Base-by-base conservation (phyloP, 2,797 vertebrate species). In the Urosaurus nigricauda region DNA sequence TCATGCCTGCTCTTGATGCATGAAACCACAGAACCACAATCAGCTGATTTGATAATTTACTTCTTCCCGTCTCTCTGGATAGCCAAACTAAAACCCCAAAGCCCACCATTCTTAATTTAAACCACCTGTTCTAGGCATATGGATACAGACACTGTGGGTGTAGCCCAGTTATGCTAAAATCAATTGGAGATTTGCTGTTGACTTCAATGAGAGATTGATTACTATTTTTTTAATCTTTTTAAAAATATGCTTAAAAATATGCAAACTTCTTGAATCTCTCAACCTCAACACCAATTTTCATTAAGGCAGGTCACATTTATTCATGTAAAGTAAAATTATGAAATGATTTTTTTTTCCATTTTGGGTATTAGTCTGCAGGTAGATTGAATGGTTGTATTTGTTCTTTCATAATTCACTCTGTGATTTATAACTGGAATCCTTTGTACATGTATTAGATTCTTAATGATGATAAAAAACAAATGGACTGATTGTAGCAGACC, bases 21-120 rank as follows among this genome's bases (percentile, higher is more conserved):
- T 93, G 79, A 93, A 94, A 94, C 87, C 1, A 0, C 88, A 89
- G 90, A 96, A 92, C n/a, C 93, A 92, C 73, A 92, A 89, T 85
- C 88, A 86, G 87, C 90, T 93, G 83, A 90, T 56, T 85, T 86
- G 71, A 91, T 80, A 16, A 65, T 93, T 91, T 95, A 87, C 93
- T 95, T 95, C 90, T 94, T 95, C 51, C 75, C 40, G 73, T 29
- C 65, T 90, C 85, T 84, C 74, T 81, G 53, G 87, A 86, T 37
- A 93, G 88, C 17, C 89, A 91, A 80, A 82, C 5, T 77, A 74
- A 92, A 63, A 89, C 90, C 58, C 1, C 75, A 53, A 89, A 82
- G 47, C 88, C 21, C 70, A 89, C 60, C 14, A 68, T 82, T 88
- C 51, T 35, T 88, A 82, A 91, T 88, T 78, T 71, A 85, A 88